These are phyloP conservation scores for Hycleus cichorii DNA, from an alignment of 1,140 invertebrate species.

Conservation along the genomic window DNA sequence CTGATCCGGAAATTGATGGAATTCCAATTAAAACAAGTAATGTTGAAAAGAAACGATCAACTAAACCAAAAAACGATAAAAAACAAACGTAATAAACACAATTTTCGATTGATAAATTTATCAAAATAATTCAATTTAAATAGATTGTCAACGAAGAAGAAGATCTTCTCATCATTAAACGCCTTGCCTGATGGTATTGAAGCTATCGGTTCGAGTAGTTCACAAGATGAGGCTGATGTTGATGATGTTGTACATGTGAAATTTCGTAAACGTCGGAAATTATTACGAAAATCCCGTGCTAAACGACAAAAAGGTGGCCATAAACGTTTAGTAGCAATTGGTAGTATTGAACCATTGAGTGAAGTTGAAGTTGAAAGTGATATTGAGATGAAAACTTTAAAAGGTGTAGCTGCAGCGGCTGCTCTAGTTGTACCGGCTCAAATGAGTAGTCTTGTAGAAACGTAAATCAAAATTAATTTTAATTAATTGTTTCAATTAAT, in stretches of 20 bases:
- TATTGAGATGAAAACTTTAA: slow-evolving; percentile 31
- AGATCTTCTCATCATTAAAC: slow-evolving; percentile 26
- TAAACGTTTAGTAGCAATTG: slow-evolving; percentile 13
- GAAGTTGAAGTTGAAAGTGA: slow-evolving; percentile 38
- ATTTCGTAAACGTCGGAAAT: slow-evolving; percentile 36
- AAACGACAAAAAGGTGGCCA: slow-evolving; percentile 30
- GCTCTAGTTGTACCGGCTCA: slow-evolving; percentile 30
- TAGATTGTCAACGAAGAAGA: slow-evolving; percentile 24
- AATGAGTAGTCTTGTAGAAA: slow-evolving; percentile 27
- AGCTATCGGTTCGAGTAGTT: slow-evolving; percentile 34
- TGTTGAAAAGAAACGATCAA: slow-evolving; percentile 20
- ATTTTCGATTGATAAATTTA: too few species aligned
- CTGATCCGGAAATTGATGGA: slow-evolving; percentile 35
- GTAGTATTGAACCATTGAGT: slow-evolving; percentile 29
- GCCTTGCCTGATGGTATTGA: slow-evolving; percentile 34
- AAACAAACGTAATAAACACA: slow-evolving; percentile 17
- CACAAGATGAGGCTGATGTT: slow-evolving; percentile 36
- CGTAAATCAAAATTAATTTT: slow-evolving; percentile 13
- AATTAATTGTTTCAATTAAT: slow-evolving; percentile 2
- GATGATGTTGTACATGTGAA: slow-evolving; percentile 30
- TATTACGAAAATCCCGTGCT: slow-evolving; percentile 35
- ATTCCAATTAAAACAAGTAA: slow-evolving; percentile 23
- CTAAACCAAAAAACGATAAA: slow-evolving; percentile 26
- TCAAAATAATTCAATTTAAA: background rate
- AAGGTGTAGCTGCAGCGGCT: slow-evolving; percentile 19